Evolutionary conservation across 2,113 vertebrate species (phyloP), one percentile per base, ranked within the genome.

Genomic region (Phodopus roborovskii): DNA sequence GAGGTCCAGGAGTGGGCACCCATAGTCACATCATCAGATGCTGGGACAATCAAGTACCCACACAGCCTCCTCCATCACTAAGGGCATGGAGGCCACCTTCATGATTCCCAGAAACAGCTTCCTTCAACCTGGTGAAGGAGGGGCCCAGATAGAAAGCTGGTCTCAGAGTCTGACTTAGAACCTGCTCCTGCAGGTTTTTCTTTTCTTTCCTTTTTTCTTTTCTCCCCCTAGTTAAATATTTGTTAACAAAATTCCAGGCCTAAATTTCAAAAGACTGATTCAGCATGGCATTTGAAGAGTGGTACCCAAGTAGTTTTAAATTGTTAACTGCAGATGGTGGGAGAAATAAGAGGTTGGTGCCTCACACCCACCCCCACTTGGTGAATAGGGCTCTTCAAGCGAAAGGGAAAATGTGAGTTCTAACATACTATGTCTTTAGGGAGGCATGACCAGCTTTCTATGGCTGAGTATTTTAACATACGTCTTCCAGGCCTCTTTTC

Each of bases 221-320:
- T 33, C 26, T 16, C 30, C 17, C 81, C 24, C 97, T 85, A 50
- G 96, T 96, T 96, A 97, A 92, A 96, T 89, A 97, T 97, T 96
- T 96, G 90, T 94, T 88, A 92, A 95, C 92, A 92, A 95, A 96
- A 96, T 95, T 96, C 96, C 95, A 50, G 75, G 1, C 42, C 64
- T 81, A 39, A 48, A 68, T 93, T 94, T 90, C 64, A 53, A 91
- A 90, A 89, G 86, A 10, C 78, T 1, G n/a, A 66, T 10, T 82
- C 30, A 16, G 95, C 91, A 5, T 7, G 60, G 20, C 77, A 0
- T 26, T 2, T 4, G 68, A 3, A 28, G 19, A 56, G 33, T 0
- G 1, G 22, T 70, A 56, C 70, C 15, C 7, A 0, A 24, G 60
- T 13, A 0, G 45, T 26, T 78, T 30, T 0, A 1, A 85, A 79